Evolutionary conservation across 1,140 invertebrate species (phyloP).

Genomic region (Drosophila jambulina): DNA sequence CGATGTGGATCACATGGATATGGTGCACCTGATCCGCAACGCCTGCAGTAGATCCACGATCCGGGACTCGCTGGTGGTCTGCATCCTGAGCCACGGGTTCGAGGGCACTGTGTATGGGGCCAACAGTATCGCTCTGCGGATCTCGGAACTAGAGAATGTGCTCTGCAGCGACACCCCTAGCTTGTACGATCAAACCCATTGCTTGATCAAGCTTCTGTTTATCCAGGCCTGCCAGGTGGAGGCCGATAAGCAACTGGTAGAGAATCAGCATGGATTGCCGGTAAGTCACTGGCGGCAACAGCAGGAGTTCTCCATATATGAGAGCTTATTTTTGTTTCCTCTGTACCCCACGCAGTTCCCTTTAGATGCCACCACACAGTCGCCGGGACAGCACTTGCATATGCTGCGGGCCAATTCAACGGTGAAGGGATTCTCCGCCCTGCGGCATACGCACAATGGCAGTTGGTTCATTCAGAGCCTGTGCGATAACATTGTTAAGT

Average conservation of each 20-base stretch:
- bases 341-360: slow-evolving; percentile 17
- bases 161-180: slow-evolving; percentile 49
- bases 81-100: slow-evolving; percentile 77
- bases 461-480: slow-evolving; percentile 82
- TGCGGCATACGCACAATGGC: slow-evolving; percentile 70
- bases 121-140: slow-evolving; percentile 72
- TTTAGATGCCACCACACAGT: slow-evolving; percentile 40
- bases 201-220: slow-evolving; percentile 63
- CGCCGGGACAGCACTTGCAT: slow-evolving; percentile 54
- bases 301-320: not conserved
- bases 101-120: slow-evolving; percentile 71
- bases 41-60: slow-evolving; percentile 48
- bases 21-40: slow-evolving; percentile 56
- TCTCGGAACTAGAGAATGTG: slow-evolving; percentile 67
- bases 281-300: not conserved
- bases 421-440: slow-evolving; percentile 63
- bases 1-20: slow-evolving; percentile 64
- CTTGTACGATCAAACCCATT: slow-evolving; percentile 56
- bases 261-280: slow-evolving; percentile 11
- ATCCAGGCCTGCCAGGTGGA: slow-evolving; percentile 79
- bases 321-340: not conserved
- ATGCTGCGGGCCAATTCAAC: slow-evolving; percentile 77
- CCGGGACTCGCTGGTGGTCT: slow-evolving; percentile 76
- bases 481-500: slow-evolving; percentile 51
- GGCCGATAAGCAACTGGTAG: not conserved